Base-by-base conservation (phyloP, 2,888 invertebrate genomes). In the Athrips mouffetella region DNA sequence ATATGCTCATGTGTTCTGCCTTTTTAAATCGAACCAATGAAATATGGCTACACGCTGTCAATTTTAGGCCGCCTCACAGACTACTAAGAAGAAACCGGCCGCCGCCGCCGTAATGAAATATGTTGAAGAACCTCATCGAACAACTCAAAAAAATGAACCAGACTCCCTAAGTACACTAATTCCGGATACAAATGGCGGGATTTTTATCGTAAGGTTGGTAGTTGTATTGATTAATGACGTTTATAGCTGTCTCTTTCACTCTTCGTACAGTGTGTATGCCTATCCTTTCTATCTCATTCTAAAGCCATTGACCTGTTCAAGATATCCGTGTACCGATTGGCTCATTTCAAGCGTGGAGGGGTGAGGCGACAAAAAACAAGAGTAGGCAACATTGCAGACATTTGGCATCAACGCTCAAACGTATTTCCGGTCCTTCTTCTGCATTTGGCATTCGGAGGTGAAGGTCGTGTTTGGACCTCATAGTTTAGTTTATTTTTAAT, bases 381-480 rank as follows among this genome's bases (percentile, higher is more conserved):
- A 75, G 53, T 66, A 54, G 70, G 78, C 81, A 81, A 80, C 80
- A 62, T 75, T 57, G 63, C 53, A n/a, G 51, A 50, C 52, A 51
- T 70, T 80, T 78, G 70, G 78, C 80, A 80, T 79, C 80, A 76
- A 76, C 35, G 35, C 74, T 76, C 77, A 70, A 60, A 53, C 68
- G 66, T 65, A 75, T 63, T 76, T 77, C 75, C 77, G 64, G 67
- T 73, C 82, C 55, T 80, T 77, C 89, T 87, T 89, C 87, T 88
- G 81, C 85, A 82, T 85, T 87, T 85, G 79, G 84, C 85, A 80
- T 85, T 83, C 83, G 73, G 72, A 75, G 81, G 80, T 76, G 83
- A 80, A 84, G 87, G 88, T 87, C 82, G 87, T 73, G 80, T 70
- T 70, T 70, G 64, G 83, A 73, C 84, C 81, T 79, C 83, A 35